phyloP scores from a whole-genome alignment of 2,888 invertebrate species.

The Linhomoeus sp. region DNA sequence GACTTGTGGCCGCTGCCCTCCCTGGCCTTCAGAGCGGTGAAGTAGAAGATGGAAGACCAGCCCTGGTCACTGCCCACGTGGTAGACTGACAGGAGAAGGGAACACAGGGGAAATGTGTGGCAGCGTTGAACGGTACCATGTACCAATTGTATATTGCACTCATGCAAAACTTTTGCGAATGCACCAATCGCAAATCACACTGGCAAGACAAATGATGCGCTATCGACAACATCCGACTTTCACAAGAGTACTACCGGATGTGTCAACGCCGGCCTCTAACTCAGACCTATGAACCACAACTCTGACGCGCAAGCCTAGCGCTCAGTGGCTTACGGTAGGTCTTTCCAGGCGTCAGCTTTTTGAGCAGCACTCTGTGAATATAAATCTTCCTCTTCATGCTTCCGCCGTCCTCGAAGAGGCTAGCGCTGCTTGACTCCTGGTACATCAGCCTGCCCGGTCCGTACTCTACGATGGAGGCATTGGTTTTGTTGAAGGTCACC shows the following conservation, averaged over 20 bases:
- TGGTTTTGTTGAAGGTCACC: slow-evolving; percentile 51
- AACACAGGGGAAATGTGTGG: no score
- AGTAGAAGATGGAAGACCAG: slow-evolving; percentile 58
- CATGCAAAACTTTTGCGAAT: no score
- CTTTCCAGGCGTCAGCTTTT: slow-evolving; percentile 3
- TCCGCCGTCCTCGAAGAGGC: slow-evolving; percentile 55
- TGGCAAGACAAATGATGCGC: no score
- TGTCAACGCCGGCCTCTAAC: no score
- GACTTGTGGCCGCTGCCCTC: slow-evolving; percentile 42
- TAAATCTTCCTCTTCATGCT: slow-evolving; percentile 42
- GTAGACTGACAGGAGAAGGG: slow-evolving; percentile 17
- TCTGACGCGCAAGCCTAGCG: no score
- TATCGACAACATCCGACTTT: no score
- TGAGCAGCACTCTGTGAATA: slow-evolving; percentile 51
- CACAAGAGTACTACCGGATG: no score
- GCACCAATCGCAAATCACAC: no score
- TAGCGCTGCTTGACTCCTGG: slow-evolving; percentile 36
- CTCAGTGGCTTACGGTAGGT: slow-evolving; percentile 7
- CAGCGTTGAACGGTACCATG: no score
- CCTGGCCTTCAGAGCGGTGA: slow-evolving; percentile 49
- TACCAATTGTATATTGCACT: no score
- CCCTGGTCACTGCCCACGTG: slow-evolving; percentile 36
- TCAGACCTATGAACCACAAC: no score
- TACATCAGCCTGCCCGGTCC: slow-evolving; percentile 39
- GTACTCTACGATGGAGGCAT: slow-evolving; percentile 50